Percentiles rank a stretch among this genome's conserved stretches.
These are phyloP conservation scores for Aptenodytes forsteri DNA, from an alignment of 2,113 vertebrate genomes.

Conservation along the genomic window DNA sequence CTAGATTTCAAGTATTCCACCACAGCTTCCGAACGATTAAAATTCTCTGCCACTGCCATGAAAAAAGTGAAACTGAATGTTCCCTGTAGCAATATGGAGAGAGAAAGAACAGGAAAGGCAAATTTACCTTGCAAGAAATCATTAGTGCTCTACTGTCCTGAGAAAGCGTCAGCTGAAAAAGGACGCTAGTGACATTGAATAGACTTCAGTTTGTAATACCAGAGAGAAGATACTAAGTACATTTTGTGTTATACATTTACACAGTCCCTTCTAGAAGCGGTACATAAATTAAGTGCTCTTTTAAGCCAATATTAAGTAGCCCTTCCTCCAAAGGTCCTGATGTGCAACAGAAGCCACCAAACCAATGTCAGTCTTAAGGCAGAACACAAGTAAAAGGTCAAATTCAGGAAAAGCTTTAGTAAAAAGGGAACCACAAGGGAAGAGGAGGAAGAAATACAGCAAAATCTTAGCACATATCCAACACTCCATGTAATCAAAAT, in stretches of 20 bases:
- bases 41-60: not conserved
- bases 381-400: not conserved
- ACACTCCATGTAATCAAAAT: not conserved
- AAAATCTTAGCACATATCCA: not conserved
- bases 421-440: not conserved
- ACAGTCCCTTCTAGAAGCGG: not conserved
- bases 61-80: slow-evolving; percentile 2
- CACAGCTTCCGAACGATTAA: not conserved
- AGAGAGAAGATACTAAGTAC: not conserved
- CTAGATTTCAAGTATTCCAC: not conserved
- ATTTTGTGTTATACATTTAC: not conserved
- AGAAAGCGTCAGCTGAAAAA: not conserved
- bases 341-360: not conserved
- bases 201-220: not conserved
- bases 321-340: not conserved
- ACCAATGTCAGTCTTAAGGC: not conserved
- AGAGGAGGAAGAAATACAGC: not conserved
- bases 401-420: not conserved
- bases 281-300: not conserved
- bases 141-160: not conserved
- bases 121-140: not conserved
- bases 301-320: not conserved
- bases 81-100: slow-evolving; percentile 38
- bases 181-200: not conserved
- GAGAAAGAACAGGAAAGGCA: not conserved